A percentile compares a stretch with the other conserved stretches of the same genome.
These are phyloP conservation scores for Brienomyrus brachyistius DNA, from an alignment of 2,113 vertebrate species.

Conservation along the genomic window DNA sequence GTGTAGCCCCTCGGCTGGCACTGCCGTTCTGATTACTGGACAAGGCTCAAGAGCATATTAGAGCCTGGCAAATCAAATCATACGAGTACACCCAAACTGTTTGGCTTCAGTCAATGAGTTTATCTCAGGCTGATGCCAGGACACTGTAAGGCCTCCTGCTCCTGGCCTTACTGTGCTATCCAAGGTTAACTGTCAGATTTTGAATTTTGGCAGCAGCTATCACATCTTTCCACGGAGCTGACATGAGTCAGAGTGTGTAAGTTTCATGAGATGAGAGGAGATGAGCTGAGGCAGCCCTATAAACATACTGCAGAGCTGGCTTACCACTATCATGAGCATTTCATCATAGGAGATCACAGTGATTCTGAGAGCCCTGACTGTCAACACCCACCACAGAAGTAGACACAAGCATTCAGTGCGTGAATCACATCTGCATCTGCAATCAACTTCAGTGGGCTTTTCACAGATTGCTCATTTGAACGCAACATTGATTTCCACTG, in stretches of 20 bases:
- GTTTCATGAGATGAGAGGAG: neutral
- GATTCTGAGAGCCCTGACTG: neutral
- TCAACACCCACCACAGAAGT: neutral
- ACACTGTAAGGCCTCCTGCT: constrained; percentile 11
- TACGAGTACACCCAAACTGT: neutral
- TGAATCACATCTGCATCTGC: neutral
- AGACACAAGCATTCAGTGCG: neutral
- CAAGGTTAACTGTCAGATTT: constrained; percentile 23
- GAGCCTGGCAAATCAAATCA: constrained; percentile 15
- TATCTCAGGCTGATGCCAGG: constrained; percentile 16
- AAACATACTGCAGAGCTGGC: neutral
- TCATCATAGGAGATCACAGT: neutral
- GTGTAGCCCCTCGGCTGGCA: neutral
- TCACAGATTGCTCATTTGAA: neutral
- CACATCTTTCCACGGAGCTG: constrained; percentile 14
- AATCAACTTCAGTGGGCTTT: neutral
- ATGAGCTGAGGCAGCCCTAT: constrained; percentile 8
- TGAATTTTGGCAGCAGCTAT: constrained; percentile 17
- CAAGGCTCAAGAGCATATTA: constrained; percentile 22
- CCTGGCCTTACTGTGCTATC: constrained; percentile 8
- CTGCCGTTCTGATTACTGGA: constrained; percentile 11
- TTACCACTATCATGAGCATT: neutral
- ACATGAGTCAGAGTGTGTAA: constrained; percentile 11
- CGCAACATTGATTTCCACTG: neutral
- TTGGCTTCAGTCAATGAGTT: constrained; percentile 20